A percentile compares a stretch with the other conserved stretches of the same genome.
Conservation (phyloP, 2,888 invertebrate genomes). For the Mimumesa dahlbomi region DNA sequence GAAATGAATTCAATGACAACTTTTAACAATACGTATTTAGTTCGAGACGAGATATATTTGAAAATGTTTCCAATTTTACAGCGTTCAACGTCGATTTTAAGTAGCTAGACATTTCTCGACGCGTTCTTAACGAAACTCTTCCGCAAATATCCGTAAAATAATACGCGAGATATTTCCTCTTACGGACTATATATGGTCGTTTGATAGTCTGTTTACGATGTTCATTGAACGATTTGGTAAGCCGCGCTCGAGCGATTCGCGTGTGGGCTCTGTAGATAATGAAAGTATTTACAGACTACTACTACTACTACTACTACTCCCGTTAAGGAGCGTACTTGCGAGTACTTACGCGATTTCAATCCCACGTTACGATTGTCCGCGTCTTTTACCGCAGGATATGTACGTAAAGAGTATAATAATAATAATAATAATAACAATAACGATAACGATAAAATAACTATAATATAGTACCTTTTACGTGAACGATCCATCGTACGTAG, state of each 20-base stretch:
- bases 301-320: background rate
- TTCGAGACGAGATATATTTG: background rate
- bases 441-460: too few species aligned
- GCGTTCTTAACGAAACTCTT: background rate
- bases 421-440: too few species aligned
- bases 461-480: too few species aligned
- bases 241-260: background rate
- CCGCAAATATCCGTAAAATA: constrained; percentile 22
- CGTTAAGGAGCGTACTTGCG: too few species aligned
- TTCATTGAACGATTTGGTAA: constrained; percentile 9
- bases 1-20: too few species aligned
- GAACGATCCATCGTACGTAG: too few species aligned
- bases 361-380: background rate
- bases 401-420: too few species aligned
- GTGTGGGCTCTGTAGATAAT: constrained; percentile 19
- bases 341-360: background rate
- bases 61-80: constrained; percentile 13
- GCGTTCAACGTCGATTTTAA: constrained; percentile 7
- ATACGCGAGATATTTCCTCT: constrained; percentile 3
- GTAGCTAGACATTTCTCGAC: constrained; percentile 3
- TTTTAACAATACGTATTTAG: background rate
- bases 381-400: too few species aligned
- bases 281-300: constrained; percentile 22
- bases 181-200: background rate
- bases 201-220: constrained; percentile 2